Evolutionary conservation across 1,140 invertebrate genomes (phyloP).

Genomic region (Samia ricini): DNA sequence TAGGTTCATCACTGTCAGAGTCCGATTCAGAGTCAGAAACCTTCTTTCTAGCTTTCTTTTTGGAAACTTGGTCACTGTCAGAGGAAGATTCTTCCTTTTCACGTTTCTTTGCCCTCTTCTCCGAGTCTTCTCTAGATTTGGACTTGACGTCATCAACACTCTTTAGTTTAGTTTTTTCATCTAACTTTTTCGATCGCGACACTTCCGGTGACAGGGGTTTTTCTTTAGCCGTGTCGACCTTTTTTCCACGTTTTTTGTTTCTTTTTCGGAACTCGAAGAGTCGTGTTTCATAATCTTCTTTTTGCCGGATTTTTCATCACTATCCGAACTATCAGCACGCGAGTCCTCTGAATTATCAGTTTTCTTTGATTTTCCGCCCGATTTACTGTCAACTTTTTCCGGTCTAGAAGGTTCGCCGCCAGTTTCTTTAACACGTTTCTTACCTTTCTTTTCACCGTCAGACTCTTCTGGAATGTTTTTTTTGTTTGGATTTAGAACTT

Average conservation of each 20-base stretch:
- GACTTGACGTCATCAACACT: conserved; percentile 53
- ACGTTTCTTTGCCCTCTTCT: conserved; percentile 75
- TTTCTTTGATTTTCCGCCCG: conserved; percentile 57
- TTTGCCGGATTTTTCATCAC: conserved; percentile 61
- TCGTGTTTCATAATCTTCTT: conserved; percentile 63
- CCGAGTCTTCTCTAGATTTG: conserved; percentile 53
- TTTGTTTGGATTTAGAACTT: conserved; percentile 73
- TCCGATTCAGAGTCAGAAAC: conserved; percentile 72
- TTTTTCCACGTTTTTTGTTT: conserved; percentile 57
- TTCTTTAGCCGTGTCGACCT: conserved; percentile 53
- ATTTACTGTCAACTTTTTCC: conserved; percentile 56
- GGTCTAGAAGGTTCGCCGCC: conserved; percentile 46
- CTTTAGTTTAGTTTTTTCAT: conserved; percentile 58
- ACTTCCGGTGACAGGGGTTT: conserved; percentile 52
- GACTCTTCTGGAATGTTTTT: conserved; percentile 70
- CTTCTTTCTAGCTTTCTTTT: conserved; percentile 74
- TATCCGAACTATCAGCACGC: conserved; percentile 69
- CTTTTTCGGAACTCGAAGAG: conserved; percentile 69
- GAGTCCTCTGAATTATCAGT: conserved; percentile 67
- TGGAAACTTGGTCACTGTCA: conserved; percentile 79
- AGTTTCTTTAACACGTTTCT: conserved; percentile 60
- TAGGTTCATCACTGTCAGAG: conserved; percentile 74
- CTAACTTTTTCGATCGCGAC: conserved; percentile 44
- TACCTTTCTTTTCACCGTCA: conserved; percentile 63
- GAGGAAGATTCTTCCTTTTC: conserved; percentile 82